A percentile compares a stretch with the other conserved stretches of the same genome.
phyloP scores from a whole-genome alignment of 2,113 vertebrate genomes.

The Saccopteryx bilineata region DNA sequence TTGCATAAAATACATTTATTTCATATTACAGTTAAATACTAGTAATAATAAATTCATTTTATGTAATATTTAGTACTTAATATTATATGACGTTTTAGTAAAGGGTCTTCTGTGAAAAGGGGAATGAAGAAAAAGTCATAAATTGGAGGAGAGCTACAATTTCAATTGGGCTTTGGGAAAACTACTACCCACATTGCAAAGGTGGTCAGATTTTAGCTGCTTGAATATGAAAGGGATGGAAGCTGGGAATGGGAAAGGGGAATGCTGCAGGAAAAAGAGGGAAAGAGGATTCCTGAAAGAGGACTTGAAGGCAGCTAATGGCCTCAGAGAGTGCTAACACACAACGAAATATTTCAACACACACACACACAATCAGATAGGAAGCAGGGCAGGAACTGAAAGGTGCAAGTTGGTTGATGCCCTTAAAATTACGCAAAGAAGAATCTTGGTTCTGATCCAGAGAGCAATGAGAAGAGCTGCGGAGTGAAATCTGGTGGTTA shows the following conservation, averaged over 20 bases:
- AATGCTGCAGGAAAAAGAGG: not conserved
- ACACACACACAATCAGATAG: not conserved
- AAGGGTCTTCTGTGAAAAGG: not conserved
- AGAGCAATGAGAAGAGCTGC: not conserved
- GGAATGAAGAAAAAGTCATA: not conserved
- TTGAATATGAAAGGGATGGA: not conserved
- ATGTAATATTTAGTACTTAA: constrained; percentile 17
- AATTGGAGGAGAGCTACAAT: not conserved
- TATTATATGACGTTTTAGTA: not conserved
- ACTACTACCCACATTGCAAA: not conserved
- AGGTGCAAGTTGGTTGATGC: not conserved
- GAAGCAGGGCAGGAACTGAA: not conserved
- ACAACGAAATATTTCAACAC: not conserved
- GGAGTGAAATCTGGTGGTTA: not conserved
- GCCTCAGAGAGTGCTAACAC: not conserved
- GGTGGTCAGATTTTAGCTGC: not conserved
- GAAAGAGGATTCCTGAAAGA: not conserved
- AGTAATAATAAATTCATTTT: constrained; percentile 56
- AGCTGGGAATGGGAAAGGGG: not conserved
- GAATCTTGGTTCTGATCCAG: constrained; percentile 13
- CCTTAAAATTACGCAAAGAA: not conserved
- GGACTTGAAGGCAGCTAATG: not conserved
- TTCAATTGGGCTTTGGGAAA: constrained; percentile 1
- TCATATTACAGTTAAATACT: constrained; percentile 71
- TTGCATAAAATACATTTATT: constrained; percentile 83